A percentile compares a stretch with the other conserved stretches of the same genome.
Evolutionary conservation across 2,888 invertebrate genomes (phyloP).

Genomic region (Nineta flava): DNA sequence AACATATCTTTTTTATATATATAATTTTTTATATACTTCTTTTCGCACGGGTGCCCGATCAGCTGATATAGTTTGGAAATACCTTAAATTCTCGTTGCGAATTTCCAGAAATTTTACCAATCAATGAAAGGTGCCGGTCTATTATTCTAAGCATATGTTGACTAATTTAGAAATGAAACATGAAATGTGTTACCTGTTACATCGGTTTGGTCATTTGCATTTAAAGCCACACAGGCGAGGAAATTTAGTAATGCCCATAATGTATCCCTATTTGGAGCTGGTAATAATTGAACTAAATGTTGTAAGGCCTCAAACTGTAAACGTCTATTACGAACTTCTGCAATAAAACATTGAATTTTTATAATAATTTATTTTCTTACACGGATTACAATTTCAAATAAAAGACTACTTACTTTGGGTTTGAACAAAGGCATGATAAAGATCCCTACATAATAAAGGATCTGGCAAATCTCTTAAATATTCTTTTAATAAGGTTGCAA

Average conservation of each 20-base stretch:
- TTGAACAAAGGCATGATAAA: conserved; percentile 79
- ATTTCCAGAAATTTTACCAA: too few species aligned
- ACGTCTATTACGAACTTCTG: conserved; percentile 68
- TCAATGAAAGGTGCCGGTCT: too few species aligned
- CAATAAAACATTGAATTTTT: conserved; percentile 13
- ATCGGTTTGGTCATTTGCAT: conserved; percentile 48
- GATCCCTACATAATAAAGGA: conserved; percentile 73
- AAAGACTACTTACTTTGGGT: conserved; percentile 61
- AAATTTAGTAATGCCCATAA: conserved; percentile 68
- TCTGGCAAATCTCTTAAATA: conserved; percentile 87
- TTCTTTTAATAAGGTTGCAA: conserved; percentile 84
- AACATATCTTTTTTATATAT: not conserved
- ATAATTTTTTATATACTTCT: too few species aligned
- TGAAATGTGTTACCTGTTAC: conserved; percentile 23
- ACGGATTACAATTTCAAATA: not conserved
- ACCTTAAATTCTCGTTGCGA: too few species aligned
- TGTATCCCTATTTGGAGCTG: conserved; percentile 79
- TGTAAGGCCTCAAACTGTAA: conserved; percentile 71
- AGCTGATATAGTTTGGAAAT: too few species aligned
- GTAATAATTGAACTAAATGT: conserved; percentile 70
- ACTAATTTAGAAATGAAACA: too few species aligned
- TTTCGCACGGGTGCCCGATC: too few species aligned
- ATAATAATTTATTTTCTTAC: conserved; percentile 3
- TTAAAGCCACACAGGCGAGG: conserved; percentile 57
- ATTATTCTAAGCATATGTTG: too few species aligned